phyloP scores from a whole-genome alignment of 1,140 invertebrate species.

The Wasmannia auropunctata region DNA sequence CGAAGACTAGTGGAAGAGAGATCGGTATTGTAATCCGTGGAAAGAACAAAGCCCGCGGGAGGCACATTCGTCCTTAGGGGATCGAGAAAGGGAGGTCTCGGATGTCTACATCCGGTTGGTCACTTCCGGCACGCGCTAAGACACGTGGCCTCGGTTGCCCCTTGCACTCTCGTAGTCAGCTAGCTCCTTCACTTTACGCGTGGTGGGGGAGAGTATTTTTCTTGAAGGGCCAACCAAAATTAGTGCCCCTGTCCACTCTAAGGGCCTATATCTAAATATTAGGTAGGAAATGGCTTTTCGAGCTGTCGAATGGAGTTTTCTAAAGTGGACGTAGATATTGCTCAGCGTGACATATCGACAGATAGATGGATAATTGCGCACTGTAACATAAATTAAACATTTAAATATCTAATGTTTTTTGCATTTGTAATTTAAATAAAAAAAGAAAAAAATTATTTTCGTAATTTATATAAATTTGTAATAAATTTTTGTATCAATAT shows the following conservation, averaged over 20 bases:
- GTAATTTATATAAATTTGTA: background rate
- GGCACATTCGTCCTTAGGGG: constrained; percentile 60
- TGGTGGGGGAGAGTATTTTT: constrained; percentile 63
- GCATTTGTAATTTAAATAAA: background rate
- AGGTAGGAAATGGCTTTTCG: constrained; percentile 64
- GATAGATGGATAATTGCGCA: background rate
- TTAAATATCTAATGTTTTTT: background rate
- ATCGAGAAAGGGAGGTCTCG: constrained; percentile 77
- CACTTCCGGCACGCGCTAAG: constrained; percentile 85
- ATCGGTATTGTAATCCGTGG: constrained; percentile 74
- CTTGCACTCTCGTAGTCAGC: constrained; percentile 66
- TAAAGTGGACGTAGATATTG: background rate
- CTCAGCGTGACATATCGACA: background rate
- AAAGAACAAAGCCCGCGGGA: constrained; percentile 78
- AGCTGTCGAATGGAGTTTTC: constrained; percentile 20
- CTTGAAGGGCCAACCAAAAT: constrained; percentile 65
- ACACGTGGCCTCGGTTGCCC: constrained; percentile 80
- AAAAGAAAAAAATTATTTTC: background rate
- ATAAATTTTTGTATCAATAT: too few species aligned
- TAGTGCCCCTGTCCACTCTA: constrained; percentile 57
- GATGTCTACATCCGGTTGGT: constrained; percentile 85
- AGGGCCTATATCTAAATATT: constrained; percentile 69
- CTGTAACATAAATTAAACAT: background rate
- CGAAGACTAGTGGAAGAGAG: constrained; percentile 66
- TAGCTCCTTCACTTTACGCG: constrained; percentile 59